A percentile compares a stretch with the other conserved stretches of the same genome.
phyloP scores from a whole-genome alignment of 1,140 invertebrate species.

The Trichonephila inaurata region DNA sequence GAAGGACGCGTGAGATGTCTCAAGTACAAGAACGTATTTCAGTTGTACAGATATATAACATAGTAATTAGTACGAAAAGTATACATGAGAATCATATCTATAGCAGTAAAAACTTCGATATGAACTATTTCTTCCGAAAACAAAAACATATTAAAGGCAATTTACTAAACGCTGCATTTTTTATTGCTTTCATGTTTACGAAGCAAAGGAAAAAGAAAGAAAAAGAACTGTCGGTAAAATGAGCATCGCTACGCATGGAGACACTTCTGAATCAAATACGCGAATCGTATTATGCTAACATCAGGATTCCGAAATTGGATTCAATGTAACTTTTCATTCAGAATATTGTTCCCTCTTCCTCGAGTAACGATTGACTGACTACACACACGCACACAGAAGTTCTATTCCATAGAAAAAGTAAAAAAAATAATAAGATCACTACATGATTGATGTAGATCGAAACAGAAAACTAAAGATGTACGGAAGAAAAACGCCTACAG shows the following conservation, averaged over 20 bases:
- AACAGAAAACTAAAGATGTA: constrained; percentile 36
- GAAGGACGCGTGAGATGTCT: no score
- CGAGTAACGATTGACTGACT: neutral
- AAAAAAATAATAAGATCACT: neutral
- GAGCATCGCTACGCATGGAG: neutral
- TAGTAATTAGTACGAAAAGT: no score
- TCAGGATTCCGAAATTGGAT: neutral
- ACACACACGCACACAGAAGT: neutral
- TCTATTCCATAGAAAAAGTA: neutral
- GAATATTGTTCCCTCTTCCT: neutral
- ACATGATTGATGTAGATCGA: constrained; percentile 28
- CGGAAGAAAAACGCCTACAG: constrained; percentile 12
- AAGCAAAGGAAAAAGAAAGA: no score
- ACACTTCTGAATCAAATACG: neutral
- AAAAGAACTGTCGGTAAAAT: neutral
- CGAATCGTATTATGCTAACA: neutral
- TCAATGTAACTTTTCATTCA: neutral
- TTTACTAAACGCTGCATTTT: no score
- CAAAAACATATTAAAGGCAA: no score
- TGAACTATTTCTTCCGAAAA: no score
- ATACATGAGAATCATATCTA: no score
- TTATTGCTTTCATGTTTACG: no score
- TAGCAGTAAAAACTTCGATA: no score
- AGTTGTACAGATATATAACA: no score
- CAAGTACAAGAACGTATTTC: no score